A percentile compares a stretch with the other conserved stretches of the same genome.
phyloP scores from a whole-genome alignment of 1,140 invertebrate genomes.

The Adelges cooleyi region DNA sequence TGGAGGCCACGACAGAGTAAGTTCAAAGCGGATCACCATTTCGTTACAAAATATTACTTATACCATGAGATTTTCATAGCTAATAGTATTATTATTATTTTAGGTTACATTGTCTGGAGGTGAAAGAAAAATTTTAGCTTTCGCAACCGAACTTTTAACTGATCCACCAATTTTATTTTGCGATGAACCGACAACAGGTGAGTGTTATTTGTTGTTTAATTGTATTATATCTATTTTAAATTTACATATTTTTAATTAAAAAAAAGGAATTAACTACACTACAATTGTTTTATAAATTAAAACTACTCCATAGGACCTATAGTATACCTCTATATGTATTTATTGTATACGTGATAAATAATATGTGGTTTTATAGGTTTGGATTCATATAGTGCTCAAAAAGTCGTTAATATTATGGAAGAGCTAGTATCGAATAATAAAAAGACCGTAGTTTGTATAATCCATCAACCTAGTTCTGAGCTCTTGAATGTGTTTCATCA shows the following conservation, averaged over 20 bases:
- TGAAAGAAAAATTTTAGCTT: constrained; percentile 82
- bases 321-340: background rate
- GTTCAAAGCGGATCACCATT: no score
- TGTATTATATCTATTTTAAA: no score
- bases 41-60: no score
- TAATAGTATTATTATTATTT: no score
- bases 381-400: constrained; percentile 84
- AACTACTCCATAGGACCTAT: background rate
- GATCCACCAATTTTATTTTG: constrained; percentile 87
- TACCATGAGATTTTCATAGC: no score
- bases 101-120: constrained; percentile 72
- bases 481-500: constrained; percentile 80
- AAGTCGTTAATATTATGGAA: constrained; percentile 64
- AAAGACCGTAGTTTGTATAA: constrained; percentile 85
- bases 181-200: constrained; percentile 88
- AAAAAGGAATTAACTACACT: no score
- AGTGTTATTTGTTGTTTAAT: background rate
- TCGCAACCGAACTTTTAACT: constrained; percentile 84
- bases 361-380: constrained; percentile 45
- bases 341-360: background rate
- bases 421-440: constrained; percentile 48
- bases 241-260: no score
- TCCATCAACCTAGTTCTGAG: constrained; percentile 93
- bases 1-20: constrained; percentile 16
- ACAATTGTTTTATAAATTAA: background rate